Conservation (phyloP, 1,140 invertebrate genomes). For the Chrysoperla carnea region DNA sequence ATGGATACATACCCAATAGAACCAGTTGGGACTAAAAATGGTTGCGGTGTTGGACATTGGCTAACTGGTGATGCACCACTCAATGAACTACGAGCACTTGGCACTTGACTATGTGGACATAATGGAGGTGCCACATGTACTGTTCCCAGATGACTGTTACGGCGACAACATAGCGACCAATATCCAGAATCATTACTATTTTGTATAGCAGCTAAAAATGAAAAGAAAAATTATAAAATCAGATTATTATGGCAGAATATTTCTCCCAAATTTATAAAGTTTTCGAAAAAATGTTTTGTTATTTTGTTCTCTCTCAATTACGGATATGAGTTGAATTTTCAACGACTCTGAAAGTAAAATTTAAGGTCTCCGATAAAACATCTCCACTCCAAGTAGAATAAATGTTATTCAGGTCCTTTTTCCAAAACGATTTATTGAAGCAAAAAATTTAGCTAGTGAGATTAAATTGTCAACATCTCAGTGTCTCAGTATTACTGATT, state of each 20-base stretch:
- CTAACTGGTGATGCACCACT: constrained; percentile 34
- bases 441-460: no score
- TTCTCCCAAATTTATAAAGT: no score
- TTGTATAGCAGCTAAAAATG: constrained; percentile 15
- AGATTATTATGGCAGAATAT: background rate
- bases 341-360: no score
- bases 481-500: no score
- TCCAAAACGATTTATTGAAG: no score
- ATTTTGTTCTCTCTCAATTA: no score
- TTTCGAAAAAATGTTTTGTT: no score
- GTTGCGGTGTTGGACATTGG: constrained; percentile 50
- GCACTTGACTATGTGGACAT: constrained; percentile 47
- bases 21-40: constrained; percentile 47
- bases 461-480: no score
- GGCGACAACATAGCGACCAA: constrained; percentile 19
- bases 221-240: background rate
- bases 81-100: constrained; percentile 40
- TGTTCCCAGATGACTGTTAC: constrained; percentile 28
- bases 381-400: no score
- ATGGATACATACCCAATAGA: constrained; percentile 41
- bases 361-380: no score
- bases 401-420: no score
- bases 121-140: constrained; percentile 37
- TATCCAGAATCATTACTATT: constrained; percentile 11
- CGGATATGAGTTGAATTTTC: no score